Conservation (phyloP, 2,888 invertebrate species). For the Cheilosia scutellata region DNA sequence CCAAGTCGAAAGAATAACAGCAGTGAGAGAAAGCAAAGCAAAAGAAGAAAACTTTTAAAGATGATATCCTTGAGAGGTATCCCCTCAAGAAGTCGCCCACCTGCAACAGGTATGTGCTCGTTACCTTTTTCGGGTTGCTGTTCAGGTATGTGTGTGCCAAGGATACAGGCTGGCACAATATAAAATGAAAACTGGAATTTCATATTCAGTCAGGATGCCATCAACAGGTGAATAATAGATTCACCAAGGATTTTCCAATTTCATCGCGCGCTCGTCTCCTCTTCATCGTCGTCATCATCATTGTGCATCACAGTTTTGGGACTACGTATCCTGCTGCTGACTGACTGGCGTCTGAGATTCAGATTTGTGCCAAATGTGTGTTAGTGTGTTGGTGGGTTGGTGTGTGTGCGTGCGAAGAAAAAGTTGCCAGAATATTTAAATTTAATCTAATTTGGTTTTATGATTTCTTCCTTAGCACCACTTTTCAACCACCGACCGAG, state of each 20-base stretch:
- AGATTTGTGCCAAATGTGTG: neutral
- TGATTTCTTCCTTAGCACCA: constrained; percentile 66
- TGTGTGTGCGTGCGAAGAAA: constrained; percentile 17
- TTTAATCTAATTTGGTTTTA: constrained; percentile 75
- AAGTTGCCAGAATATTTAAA: constrained; percentile 70
- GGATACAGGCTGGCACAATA: constrained; percentile 42
- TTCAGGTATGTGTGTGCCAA: constrained; percentile 6
- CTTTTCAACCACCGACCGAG: constrained; percentile 22
- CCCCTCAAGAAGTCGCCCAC: constrained; percentile 40
- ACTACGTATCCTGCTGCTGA: constrained; percentile 36
- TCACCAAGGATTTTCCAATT: constrained; percentile 69
- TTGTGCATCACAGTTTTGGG: constrained; percentile 52
- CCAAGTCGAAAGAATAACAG: constrained; percentile 13
- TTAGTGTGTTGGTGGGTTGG: neutral
- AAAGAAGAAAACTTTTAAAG: constrained; percentile 47
- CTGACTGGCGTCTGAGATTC: constrained; percentile 61
- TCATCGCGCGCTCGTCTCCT: constrained; percentile 49
- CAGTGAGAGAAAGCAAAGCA: neutral
- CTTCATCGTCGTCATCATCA: constrained; percentile 54
- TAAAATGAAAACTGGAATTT: constrained; percentile 49
- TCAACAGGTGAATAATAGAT: constrained; percentile 76
- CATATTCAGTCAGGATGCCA: constrained; percentile 46
- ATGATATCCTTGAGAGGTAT: constrained; percentile 68
- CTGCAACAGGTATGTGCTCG: constrained; percentile 69
- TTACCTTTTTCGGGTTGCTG: constrained; percentile 46